A percentile compares a stretch with the other conserved stretches of the same genome.
These are phyloP conservation scores for Arctopsyche grandis DNA, from an alignment of 1,140 invertebrate species.

Conservation along the genomic window DNA sequence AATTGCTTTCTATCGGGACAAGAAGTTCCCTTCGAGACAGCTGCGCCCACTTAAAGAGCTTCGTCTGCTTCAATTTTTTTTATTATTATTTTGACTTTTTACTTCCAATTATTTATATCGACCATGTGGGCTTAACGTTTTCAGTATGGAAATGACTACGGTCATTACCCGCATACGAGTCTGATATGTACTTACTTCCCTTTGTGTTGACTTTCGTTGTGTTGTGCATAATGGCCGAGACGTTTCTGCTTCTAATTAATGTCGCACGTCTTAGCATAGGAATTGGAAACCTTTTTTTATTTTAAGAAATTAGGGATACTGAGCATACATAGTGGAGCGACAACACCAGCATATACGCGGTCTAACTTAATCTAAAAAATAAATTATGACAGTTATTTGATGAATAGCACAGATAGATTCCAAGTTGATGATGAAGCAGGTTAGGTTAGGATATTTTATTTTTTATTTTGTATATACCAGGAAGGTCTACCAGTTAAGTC, in stretches of 20 bases:
- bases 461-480: too few relatives aligned
- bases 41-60: constrained; percentile 31
- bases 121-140: constrained; percentile 52
- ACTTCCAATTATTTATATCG: constrained; percentile 45
- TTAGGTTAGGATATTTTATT: too few relatives aligned
- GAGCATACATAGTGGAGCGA: too few relatives aligned
- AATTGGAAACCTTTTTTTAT: too few relatives aligned
- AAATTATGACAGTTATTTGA: too few relatives aligned
- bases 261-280: too few relatives aligned
- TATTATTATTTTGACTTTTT: constrained; percentile 34
- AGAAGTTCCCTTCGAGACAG: constrained; percentile 18
- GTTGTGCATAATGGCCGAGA: background rate
- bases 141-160: constrained; percentile 46
- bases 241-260: background rate
- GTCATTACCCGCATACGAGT: constrained; percentile 39
- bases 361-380: too few relatives aligned
- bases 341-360: too few relatives aligned
- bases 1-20: background rate
- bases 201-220: background rate
- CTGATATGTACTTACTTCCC: background rate
- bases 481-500: too few relatives aligned
- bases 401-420: too few relatives aligned
- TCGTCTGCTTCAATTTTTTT: background rate
- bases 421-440: too few relatives aligned
- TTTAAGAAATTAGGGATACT: too few relatives aligned